Evolutionary conservation across 2,888 invertebrate species (phyloP).

Genomic region (Hypselothyrea guttata): DNA sequence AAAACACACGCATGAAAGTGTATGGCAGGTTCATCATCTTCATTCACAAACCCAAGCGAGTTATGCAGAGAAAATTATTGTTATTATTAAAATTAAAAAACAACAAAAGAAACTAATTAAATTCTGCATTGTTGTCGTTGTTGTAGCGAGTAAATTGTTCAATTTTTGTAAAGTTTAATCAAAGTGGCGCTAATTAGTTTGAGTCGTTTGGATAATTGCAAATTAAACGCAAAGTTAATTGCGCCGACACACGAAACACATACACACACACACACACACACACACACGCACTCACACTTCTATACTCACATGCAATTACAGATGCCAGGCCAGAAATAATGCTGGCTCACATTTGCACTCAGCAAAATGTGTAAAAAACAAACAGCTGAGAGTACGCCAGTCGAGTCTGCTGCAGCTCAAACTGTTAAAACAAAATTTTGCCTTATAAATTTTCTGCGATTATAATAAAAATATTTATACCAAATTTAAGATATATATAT

Average conservation of each 20-base stretch:
- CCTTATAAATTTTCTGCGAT: neutral
- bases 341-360: conserved; percentile 47
- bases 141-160: conserved; percentile 37
- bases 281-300: conserved; percentile 17
- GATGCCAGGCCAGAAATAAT: conserved; percentile 27
- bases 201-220: conserved; percentile 78
- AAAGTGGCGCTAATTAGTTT: conserved; percentile 78
- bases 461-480: neutral
- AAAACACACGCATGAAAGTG: conserved; percentile 5
- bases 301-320: conserved; percentile 49
- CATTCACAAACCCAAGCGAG: conserved; percentile 11
- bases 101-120: conserved; percentile 38
- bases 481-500: neutral
- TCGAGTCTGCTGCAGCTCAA: neutral
- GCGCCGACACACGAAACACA: conserved; percentile 73
- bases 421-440: neutral
- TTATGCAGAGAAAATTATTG: conserved; percentile 8
- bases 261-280: conserved; percentile 15
- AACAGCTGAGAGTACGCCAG: neutral
- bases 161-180: conserved; percentile 71
- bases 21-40: conserved; percentile 20
- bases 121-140: conserved; percentile 10
- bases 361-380: conserved; percentile 29
- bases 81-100: conserved; percentile 20
- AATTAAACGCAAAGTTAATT: conserved; percentile 77